Conservation (phyloP, 2,113 vertebrate species). For the Ahaetulla prasina region DNA sequence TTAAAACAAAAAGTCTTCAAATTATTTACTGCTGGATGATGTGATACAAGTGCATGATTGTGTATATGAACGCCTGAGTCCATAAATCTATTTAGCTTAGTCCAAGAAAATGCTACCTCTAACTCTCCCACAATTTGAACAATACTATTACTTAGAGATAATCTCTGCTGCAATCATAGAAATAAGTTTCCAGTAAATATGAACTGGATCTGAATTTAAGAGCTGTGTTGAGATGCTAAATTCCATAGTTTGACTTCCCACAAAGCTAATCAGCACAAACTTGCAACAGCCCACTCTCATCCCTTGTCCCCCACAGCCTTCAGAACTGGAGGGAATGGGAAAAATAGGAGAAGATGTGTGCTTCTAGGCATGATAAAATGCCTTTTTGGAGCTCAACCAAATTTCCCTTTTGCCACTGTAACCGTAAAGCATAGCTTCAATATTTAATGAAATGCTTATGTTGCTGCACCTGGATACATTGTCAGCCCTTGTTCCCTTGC, state of each 20-base stretch:
- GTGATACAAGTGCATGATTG: background rate
- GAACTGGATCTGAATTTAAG: too few relatives aligned
- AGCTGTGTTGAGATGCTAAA: slow-evolving; percentile 72
- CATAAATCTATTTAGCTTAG: background rate
- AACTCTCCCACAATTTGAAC: background rate
- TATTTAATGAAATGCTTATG: slow-evolving; percentile 99
- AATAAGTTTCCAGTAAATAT: slow-evolving; percentile 62
- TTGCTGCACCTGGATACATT: slow-evolving; percentile 92
- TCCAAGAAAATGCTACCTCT: background rate
- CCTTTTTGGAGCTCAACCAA: slow-evolving; percentile 88
- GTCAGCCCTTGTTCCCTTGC: slow-evolving; percentile 85
- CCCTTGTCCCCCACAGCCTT: slow-evolving; percentile 64
- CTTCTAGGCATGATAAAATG: background rate
- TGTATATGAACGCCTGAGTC: background rate
- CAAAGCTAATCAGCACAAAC: slow-evolving; percentile 91
- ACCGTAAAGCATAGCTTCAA: slow-evolving; percentile 88
- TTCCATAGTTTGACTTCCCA: slow-evolving; percentile 79
- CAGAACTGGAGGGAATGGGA: slow-evolving; percentile 84
- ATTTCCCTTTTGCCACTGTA: slow-evolving; percentile 79
- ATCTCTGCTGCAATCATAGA: background rate
- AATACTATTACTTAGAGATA: background rate
- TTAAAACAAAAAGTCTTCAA: background rate
- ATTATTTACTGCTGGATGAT: background rate
- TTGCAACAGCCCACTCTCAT: slow-evolving; percentile 52
- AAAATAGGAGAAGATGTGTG: slow-evolving; percentile 49